Percentiles rank a stretch among this genome's conserved stretches.
These are phyloP conservation scores for Laticauda laticaudata DNA, from an alignment of 2,113 vertebrate genomes.

Conservation along the genomic window DNA sequence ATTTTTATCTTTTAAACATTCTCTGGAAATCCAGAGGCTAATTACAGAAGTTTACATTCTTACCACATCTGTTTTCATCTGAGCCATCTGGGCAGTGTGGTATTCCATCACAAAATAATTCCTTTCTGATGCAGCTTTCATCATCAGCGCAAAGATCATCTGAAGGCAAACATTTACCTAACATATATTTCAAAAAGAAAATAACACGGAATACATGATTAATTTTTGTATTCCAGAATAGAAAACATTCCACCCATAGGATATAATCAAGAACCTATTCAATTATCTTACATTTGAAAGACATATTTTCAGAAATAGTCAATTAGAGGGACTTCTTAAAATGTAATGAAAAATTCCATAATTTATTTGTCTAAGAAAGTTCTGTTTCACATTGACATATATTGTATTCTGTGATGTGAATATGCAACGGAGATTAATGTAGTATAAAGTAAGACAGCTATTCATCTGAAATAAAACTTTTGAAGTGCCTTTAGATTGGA, in stretches of 20 bases:
- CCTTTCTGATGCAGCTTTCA: conserved; percentile 56
- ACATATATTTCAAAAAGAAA: conserved; percentile 40
- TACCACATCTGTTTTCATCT: conserved; percentile 74
- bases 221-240: not conserved
- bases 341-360: not conserved
- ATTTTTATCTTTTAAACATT: not conserved
- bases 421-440: not conserved
- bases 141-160: conserved; percentile 64
- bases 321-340: not conserved
- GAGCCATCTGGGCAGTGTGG: conserved; percentile 70
- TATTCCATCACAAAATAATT: conserved; percentile 76
- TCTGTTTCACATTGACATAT: not conserved
- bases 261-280: not conserved
- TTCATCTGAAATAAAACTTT: not conserved
- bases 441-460: not conserved
- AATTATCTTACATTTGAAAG: not conserved
- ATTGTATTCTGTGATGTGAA: not conserved
- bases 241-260: not conserved
- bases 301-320: not conserved
- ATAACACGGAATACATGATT: conserved; percentile 31
- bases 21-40: not conserved
- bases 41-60: conserved; percentile 42
- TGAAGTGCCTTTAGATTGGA: not conserved
- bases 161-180: conserved; percentile 59
- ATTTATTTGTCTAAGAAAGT: not conserved